Evolutionary conservation across 2,797 vertebrate species (phyloP), one percentile per base, ranked within the genome.

Genomic region (Sciurus carolinensis): DNA sequence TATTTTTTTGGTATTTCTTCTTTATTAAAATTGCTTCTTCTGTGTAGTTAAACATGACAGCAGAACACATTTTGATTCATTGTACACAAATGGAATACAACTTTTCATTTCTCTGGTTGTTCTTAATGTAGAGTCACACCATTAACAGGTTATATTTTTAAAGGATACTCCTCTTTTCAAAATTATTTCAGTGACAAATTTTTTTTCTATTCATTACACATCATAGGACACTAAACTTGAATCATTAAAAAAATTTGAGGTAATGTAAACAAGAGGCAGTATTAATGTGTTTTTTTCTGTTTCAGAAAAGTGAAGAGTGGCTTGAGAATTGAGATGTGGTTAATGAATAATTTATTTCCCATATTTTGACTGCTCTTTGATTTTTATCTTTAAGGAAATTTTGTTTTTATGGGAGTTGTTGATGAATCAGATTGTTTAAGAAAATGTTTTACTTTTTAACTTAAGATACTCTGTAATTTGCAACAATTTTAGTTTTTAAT

Each of bases 331-430:
- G 26, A 57, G 50, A 47, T 54, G 5, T 80, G 57, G 30, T 1
- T 81, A 69, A 69, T 5, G 69, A 90, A 39, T 22, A 47, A 54
- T 44, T 62, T 36, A 3, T 77, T 88, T 50, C 28, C 17, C 12
- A 24, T 59, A 18, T 39, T 44, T 87, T 91, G 14, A 81, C 57
- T 67, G 0, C 76, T 87, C 17, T 72, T 26, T 81, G 28, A 26
- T 15, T 95, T 87, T 95, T 18, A 64, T 26, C 13, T 86, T 89
- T 90, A 90, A 71, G 42, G 28, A 92, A 76, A 1, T 71, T 92
- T 84, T 57, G 24, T 94, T 57, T 92, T 83, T 86, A 33, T 76
- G 73, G 59, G n/a, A 12, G 0, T 90, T 93, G 26, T 85, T 88
- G 54, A 67, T 73, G 13, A 87, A 82, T 44, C 42, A 86, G 15